Percentiles rank a stretch among this genome's conserved stretches.
These are phyloP conservation scores for Nycticryphes semicollaris DNA, from an alignment of 2,113 vertebrate genomes.

Conservation along the genomic window DNA sequence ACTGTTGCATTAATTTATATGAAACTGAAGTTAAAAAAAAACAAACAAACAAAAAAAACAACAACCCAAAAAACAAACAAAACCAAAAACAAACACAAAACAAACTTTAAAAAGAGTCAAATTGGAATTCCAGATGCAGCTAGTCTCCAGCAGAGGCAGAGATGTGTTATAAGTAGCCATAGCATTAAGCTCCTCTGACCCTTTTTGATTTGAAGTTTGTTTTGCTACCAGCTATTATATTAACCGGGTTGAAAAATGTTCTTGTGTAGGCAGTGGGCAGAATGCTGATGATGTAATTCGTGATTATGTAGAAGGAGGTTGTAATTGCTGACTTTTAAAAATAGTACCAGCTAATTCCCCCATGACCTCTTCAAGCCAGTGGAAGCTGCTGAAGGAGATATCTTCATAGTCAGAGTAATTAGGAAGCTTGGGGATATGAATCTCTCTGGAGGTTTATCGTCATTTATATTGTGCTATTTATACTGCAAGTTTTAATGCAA, in stretches of 20 bases:
- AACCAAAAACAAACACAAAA: too few relatives aligned
- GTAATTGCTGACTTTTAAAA: constrained; percentile 58
- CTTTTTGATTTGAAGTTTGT: constrained; percentile 49
- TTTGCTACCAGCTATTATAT: constrained; percentile 40
- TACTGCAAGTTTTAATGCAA: constrained; percentile 17
- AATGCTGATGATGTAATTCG: constrained; percentile 53
- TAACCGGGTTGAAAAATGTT: background rate
- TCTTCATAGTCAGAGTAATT: constrained; percentile 18
- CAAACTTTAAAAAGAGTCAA: background rate
- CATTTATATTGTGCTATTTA: constrained; percentile 21
- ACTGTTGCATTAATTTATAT: background rate
- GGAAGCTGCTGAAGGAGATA: constrained; percentile 29
- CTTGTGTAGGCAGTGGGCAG: background rate
- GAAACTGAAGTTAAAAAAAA: background rate
- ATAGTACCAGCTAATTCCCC: constrained; percentile 29
- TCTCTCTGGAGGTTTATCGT: background rate
- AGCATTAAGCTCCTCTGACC: constrained; percentile 27
- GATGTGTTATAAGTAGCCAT: background rate
- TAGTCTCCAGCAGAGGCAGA: background rate
- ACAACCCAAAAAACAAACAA: too few relatives aligned
- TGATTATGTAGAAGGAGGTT: constrained; percentile 40
- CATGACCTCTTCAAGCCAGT: constrained; percentile 14
- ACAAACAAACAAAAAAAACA: too few relatives aligned
- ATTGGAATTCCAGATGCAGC: background rate
- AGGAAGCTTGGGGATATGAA: background rate